Conservation (phyloP, 2,888 invertebrate species). For the Lepidocyrtoides sp. region DNA sequence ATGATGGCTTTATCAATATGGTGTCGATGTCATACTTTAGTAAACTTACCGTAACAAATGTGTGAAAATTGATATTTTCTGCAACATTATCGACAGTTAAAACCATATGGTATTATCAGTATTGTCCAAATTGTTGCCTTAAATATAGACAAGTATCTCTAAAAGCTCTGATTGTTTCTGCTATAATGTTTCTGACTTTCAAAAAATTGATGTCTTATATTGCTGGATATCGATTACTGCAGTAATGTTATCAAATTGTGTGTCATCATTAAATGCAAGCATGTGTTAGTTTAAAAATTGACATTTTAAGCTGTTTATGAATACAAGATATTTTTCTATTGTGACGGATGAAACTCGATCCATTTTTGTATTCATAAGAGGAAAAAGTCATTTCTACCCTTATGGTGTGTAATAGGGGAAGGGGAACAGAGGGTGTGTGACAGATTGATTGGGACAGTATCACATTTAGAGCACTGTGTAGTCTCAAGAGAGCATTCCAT, state of each 20-base stretch:
- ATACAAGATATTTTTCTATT: not conserved
- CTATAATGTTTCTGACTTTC: not conserved
- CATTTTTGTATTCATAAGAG: slow-evolving; percentile 59
- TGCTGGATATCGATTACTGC: slow-evolving; percentile 44
- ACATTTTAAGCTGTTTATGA: slow-evolving; percentile 36
- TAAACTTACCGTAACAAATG: slow-evolving; percentile 14
- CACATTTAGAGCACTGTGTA: slow-evolving; percentile 30
- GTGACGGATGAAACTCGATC: slow-evolving; percentile 10
- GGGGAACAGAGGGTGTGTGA: slow-evolving; percentile 54
- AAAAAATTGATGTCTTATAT: not conserved
- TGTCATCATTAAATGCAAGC: not conserved
- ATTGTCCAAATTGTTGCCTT: not conserved
- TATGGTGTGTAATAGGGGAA: slow-evolving; percentile 11
- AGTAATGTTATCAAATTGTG: not conserved
- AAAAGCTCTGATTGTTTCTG: not conserved
- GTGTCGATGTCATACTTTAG: too few relatives aligned
- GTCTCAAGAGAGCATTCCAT: slow-evolving; percentile 57
- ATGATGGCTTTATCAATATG: not conserved
- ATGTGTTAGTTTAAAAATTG: slow-evolving; percentile 2
- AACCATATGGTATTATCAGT: slow-evolving; percentile 55
- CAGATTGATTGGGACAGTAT: slow-evolving; percentile 55
- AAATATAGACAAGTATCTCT: too few relatives aligned
- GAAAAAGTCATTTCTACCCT: slow-evolving; percentile 67
- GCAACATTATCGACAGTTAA: slow-evolving; percentile 39
- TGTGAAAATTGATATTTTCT: slow-evolving; percentile 71